Evolutionary conservation across 2,888 invertebrate genomes (phyloP).

Genomic region (Drosophila silvestris): DNA sequence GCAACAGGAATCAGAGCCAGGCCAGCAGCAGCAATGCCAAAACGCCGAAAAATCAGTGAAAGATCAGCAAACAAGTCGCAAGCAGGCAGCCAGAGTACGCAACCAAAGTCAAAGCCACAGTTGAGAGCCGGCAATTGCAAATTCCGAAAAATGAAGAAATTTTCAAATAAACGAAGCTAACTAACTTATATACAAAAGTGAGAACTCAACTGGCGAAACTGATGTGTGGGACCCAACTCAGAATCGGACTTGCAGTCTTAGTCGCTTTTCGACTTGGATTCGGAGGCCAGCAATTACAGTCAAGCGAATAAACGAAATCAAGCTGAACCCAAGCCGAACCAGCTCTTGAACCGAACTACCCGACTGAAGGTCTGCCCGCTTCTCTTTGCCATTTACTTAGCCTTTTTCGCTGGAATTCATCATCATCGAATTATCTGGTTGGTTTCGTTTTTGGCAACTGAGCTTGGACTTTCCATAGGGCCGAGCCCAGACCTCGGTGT

Average conservation of each 20-base stretch:
- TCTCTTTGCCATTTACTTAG: slow-evolving; percentile 66
- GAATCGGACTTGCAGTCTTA: slow-evolving; percentile 24
- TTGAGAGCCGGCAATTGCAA: slow-evolving; percentile 73
- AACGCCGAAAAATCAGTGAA: slow-evolving; percentile 67
- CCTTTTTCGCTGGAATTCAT: slow-evolving; percentile 79
- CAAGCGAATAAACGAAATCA: slow-evolving; percentile 61
- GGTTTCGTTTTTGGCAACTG: slow-evolving; percentile 57
- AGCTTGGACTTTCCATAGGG: slow-evolving; percentile 44
- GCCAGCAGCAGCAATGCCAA: slow-evolving; percentile 45
- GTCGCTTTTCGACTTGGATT: slow-evolving; percentile 5
- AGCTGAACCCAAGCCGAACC: slow-evolving; percentile 28
- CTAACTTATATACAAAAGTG: slow-evolving; percentile 59
- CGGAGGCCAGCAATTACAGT: slow-evolving; percentile 67
- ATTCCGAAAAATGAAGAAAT: slow-evolving; percentile 81
- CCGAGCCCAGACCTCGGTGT: slow-evolving; percentile 15
- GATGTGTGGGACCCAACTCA: slow-evolving; percentile 59
- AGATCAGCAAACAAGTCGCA: slow-evolving; percentile 71
- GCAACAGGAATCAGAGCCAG: slow-evolving; percentile 7
- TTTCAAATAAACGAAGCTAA: slow-evolving; percentile 77
- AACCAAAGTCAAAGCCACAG: slow-evolving; percentile 16
- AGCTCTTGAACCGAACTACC: slow-evolving; percentile 19
- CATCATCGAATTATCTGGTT: slow-evolving; percentile 75
- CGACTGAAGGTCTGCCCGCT: slow-evolving; percentile 16
- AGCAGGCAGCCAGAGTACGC: slow-evolving; percentile 15
- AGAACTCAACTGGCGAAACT: slow-evolving; percentile 68